Evolutionary conservation across 2,797 vertebrate species (phyloP), one percentile per base, ranked within the genome.

Genomic region (Micrastur ruficollis): DNA sequence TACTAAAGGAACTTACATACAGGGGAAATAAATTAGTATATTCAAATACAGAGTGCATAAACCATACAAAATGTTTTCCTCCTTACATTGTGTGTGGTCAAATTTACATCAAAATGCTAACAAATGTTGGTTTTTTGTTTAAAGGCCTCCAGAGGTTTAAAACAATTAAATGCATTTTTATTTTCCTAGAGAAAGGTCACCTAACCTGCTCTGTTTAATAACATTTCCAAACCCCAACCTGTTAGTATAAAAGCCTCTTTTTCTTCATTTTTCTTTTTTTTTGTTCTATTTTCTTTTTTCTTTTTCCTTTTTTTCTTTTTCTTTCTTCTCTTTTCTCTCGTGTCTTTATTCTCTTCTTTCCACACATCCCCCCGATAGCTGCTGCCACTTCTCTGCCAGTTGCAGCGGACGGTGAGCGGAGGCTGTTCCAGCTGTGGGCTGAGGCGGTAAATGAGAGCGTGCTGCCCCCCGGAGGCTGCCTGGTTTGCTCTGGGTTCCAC

Each of bases 391-490:
- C 19, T 1, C 0, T 2, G 31, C 34, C 2, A 5, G 32, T 1
- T 0, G 32, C 34, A 1, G 40, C 2, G 38, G 3, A 7, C 20
- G 5, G 9, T 2, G 3, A 12, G 52, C 2, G 47, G 26, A 5
- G 29, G 9, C 6, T 21, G 36, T 6, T 5, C 7, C 5, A 17
- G 58, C 47, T 11, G 32, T 18, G 44, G 46, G 22, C 27, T 7
- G 36, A 7, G 36, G 47, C 20, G 47, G 66, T 80, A 47, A 9
- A 2, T 17, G 92, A 23, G 90, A 7, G 5, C 8, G 4, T 84
- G 90, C 95, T 96, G 96, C 97, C 97, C 15, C 81, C 96, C 34
- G 71, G 31, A 95, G 94, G 97, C 56, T 26, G 71, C 14, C 59
- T 0, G 56, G 4, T 0, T n/a, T 22, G 27, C 63, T 49, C 75